Base-by-base conservation (phyloP, 2,797 vertebrate genomes). In the Agapornis canus region DNA sequence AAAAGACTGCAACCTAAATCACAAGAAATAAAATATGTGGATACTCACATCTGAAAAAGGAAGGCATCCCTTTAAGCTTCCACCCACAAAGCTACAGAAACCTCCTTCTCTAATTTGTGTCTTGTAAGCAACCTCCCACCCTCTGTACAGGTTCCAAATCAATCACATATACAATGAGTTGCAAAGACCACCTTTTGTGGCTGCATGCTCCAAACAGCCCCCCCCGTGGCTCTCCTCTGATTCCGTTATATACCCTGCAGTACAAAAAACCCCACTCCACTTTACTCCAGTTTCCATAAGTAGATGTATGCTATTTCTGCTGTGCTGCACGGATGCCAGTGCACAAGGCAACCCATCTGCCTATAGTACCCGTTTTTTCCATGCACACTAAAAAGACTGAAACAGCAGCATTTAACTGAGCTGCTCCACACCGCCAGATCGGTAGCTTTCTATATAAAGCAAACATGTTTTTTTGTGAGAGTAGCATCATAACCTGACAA, bases 301-400 rank as follows among this genome's bases (percentile, higher is more conserved):
- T 60, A 70, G 86, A 71, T 16, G 51, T 42, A 71, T 82, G 94
- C 94, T 94, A 91, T 90, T 96, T 95, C 95, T 96, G 93, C 84
- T 48, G 78, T 63, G 86, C 88, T 63, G 76, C 69, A 82, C 2
- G 6, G 87, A 82, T 92, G 92, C 95, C 91, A 92, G 82, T 32
- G 87, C 80, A 94, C 92, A 90, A 92, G 94, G 93, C 76, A 86
- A 82, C 91, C 90, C 95, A 85, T 95, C 92, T 86, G 91, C 95
- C 91, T 64, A 6, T 12, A 92, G 94, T 64, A 94, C 92, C 94
- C 84, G 13, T 78, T 94, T 85, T 85, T 89, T 75, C 86, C 86
- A 88, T 27, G 57, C 92, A 86, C 6, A 13, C 87, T 40, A 26
- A 85, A 71, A 66, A 82, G 61, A 73, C 88, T 89, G 42, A 3